A percentile compares a stretch with the other conserved stretches of the same genome.
phyloP scores from a whole-genome alignment of 2,888 invertebrate genomes.

The Gymnosoma rotundatum region DNA sequence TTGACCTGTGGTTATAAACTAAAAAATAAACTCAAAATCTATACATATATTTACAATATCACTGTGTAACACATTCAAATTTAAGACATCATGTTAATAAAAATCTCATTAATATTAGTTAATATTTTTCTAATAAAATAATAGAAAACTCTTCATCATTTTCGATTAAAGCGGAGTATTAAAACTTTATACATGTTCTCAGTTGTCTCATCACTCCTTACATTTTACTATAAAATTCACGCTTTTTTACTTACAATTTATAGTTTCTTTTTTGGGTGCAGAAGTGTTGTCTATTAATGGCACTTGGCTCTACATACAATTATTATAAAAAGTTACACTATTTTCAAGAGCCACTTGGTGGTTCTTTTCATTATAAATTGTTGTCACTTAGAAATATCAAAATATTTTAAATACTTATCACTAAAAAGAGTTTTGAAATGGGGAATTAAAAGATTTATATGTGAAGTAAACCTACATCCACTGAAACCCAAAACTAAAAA shows the following conservation, averaged over 20 bases:
- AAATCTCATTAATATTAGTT: too few species aligned
- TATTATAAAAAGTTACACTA: constrained; percentile 63
- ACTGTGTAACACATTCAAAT: too few species aligned
- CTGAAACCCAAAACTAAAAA: neutral
- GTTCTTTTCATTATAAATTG: constrained; percentile 57
- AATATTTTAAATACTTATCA: constrained; percentile 49
- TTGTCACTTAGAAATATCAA: constrained; percentile 60
- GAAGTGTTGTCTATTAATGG: constrained; percentile 57
- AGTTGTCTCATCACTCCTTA: constrained; percentile 13
- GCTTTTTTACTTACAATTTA: constrained; percentile 24
- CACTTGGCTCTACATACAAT: constrained; percentile 64
- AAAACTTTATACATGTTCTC: neutral
- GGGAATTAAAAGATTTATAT: constrained; percentile 26
- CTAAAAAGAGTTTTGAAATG: constrained; percentile 8
- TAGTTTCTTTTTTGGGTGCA: constrained; percentile 47
- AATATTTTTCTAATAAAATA: too few species aligned
- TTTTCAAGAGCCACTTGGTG: constrained; percentile 62
- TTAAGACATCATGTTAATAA: too few species aligned
- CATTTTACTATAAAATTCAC: constrained; percentile 27
- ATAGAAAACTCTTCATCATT: neutral
- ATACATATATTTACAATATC: too few species aligned
- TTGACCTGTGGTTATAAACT: too few species aligned
- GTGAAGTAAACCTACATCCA: too few species aligned
- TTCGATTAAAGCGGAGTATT: neutral
- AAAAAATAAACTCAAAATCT: too few species aligned